These are phyloP conservation scores for Echinops telfairi DNA, from an alignment of 2,113 vertebrate genomes.

Conservation along the genomic window DNA sequence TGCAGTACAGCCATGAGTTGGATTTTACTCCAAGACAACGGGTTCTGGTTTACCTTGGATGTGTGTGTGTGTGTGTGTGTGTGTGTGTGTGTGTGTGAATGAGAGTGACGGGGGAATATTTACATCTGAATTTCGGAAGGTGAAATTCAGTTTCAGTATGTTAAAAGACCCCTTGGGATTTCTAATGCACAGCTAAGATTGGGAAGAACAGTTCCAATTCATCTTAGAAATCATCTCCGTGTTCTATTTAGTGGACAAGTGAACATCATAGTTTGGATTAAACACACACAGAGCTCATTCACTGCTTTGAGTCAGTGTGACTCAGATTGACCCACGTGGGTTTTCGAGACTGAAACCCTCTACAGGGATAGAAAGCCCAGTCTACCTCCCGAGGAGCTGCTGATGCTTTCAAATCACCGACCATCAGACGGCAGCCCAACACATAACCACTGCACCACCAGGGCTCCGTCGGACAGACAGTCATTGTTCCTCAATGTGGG, in stretches of 20 bases:
- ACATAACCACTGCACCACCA: no score
- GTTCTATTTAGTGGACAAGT: background rate
- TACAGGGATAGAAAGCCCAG: no score
- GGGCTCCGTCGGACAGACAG: background rate
- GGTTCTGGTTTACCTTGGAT: background rate
- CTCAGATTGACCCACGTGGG: no score
- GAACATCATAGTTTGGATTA: background rate
- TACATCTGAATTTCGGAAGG: background rate
- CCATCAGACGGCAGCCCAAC: no score
- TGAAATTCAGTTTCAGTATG: background rate
- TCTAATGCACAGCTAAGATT: background rate
- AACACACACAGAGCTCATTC: no score
- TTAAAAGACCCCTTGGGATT: background rate
- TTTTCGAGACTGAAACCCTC: no score
- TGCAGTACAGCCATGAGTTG: background rate
- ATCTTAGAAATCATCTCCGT: background rate
- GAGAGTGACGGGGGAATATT: background rate
- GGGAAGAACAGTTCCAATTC: background rate
- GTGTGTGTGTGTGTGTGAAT: background rate
- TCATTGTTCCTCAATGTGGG: slow-evolving; percentile 1
- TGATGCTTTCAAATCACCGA: no score
- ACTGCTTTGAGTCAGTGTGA: background rate
- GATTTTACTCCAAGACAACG: background rate
- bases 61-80: no score
- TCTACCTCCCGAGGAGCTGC: no score